Evolutionary conservation across 1,140 invertebrate species (phyloP), one percentile per base, ranked within the genome.

Genomic region (Paralvinella palmiformis): DNA sequence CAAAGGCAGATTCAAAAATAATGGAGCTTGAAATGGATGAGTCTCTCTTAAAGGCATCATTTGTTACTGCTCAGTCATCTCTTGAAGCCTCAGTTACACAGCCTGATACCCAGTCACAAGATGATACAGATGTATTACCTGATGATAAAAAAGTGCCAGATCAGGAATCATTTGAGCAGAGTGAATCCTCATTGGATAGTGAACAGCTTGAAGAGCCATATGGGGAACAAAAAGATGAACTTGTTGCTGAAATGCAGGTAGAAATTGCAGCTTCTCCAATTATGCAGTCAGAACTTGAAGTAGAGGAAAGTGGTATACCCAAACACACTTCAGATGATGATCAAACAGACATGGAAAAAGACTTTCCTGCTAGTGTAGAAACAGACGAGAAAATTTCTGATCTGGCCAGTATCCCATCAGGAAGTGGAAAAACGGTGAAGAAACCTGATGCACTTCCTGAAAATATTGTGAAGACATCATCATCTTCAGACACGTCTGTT

Each of bases 381-480:
- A 27, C 55, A 31, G 27, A 10, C 3, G 53, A 56, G 7, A 5
- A 20, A 29, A 56, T 7, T 17, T n/a, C 55, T 57, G 33, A 57
- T 27, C 29, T 20, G 15, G 35, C 24, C 29, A 10, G 55, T n/a
- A 20, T 57, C 10, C n/a, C n/a, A n/a, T n/a, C n/a, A n/a, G n/a
- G n/a, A n/a, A n/a, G n/a, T n/a, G n/a, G n/a, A n/a, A 20, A 32
- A 15, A 33, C 33, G 27, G 20, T 57, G 55, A 57, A 57, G 33
- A 57, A 57, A n/a, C 22, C 33, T 24, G 55, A 57, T 5, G 74
- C 74, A 24, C 60, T 69, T 24, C 73, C 74, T 69, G 78, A 79
- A 66, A 77, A 79, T 48, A 67, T 75, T 7, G 68, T 73, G 17
- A 77, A 78, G 61, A 73, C 72, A 37, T 80, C 64, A 29, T 64